Evolutionary conservation across 2,888 invertebrate species (phyloP).

Genomic region (Cryptocephalus primarius): DNA sequence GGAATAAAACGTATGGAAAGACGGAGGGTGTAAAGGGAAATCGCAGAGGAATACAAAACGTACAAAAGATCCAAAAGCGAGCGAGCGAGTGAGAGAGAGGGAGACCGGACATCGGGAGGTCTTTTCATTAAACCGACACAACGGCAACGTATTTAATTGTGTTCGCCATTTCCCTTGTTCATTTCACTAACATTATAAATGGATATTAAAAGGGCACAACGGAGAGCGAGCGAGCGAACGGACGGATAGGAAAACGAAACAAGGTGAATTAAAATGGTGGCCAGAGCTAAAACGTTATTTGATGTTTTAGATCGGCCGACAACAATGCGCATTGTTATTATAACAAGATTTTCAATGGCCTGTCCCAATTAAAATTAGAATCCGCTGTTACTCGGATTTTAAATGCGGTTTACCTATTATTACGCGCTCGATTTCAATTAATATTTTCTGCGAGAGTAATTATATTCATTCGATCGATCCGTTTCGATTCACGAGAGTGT

Average conservation of each 20-base stretch:
- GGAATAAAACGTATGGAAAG: too few relatives aligned
- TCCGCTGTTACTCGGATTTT: too few relatives aligned
- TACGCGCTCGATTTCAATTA: too few relatives aligned
- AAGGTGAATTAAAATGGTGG: conserved; percentile 20
- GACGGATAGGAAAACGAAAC: conserved; percentile 4
- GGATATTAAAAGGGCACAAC: conserved; percentile 12
- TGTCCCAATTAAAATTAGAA: conserved; percentile 30
- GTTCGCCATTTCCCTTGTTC: conserved; percentile 22
- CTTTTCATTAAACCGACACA: conserved; percentile 35
- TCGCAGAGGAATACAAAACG: too few relatives aligned
- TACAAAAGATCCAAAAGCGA: conserved; percentile 8
- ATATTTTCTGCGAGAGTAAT: too few relatives aligned
- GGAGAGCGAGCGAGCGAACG: conserved; percentile 1
- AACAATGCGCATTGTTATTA: conserved; percentile 29
- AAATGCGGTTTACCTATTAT: too few relatives aligned
- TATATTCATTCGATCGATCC: too few relatives aligned
- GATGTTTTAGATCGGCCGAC: conserved; percentile 26
- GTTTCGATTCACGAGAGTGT: too few relatives aligned
- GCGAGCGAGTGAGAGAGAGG: not conserved
- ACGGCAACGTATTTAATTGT: conserved; percentile 22
- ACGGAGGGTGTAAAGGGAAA: too few relatives aligned
- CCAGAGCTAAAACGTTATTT: conserved; percentile 20
- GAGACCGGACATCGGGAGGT: conserved; percentile 12
- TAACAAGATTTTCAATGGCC: conserved; percentile 28
- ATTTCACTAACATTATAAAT: conserved; percentile 13